These are phyloP conservation scores for Carollia perspicillata DNA, from an alignment of 2,113 vertebrate genomes.

Conservation along the genomic window DNA sequence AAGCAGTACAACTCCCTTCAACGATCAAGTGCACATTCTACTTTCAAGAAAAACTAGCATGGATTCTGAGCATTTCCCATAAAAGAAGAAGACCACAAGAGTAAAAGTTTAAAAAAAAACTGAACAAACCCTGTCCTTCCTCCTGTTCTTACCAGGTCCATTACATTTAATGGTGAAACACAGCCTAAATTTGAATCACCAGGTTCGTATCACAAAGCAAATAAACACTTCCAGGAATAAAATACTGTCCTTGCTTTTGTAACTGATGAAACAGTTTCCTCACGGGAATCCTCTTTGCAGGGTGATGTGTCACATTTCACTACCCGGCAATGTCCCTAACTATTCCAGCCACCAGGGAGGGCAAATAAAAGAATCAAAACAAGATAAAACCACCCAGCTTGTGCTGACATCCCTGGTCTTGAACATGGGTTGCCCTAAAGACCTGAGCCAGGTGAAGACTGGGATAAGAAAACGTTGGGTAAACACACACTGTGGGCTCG, in stretches of 20 bases:
- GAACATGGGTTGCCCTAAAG: neutral
- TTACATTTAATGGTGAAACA: neutral
- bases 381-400: neutral
- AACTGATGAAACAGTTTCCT: neutral
- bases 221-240: neutral
- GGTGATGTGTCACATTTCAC: neutral
- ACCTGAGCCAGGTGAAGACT: neutral
- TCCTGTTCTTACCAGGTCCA: neutral
- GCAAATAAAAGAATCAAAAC: neutral
- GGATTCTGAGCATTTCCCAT: neutral
- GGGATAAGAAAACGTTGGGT: neutral
- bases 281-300: neutral
- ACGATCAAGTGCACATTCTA: neutral
- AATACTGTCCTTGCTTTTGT: neutral
- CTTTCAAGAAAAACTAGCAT: constrained; percentile 18
- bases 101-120: neutral
- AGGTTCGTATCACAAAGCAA: neutral
- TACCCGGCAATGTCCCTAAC: neutral
- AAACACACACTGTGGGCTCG: neutral
- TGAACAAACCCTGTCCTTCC: neutral
- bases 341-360: neutral
- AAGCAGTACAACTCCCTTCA: neutral
- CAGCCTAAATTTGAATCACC: neutral
- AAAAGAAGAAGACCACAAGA: neutral
- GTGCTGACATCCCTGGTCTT: neutral